Evolutionary conservation across 1,140 invertebrate genomes (phyloP).

Genomic region (Solenopsis invicta): DNA sequence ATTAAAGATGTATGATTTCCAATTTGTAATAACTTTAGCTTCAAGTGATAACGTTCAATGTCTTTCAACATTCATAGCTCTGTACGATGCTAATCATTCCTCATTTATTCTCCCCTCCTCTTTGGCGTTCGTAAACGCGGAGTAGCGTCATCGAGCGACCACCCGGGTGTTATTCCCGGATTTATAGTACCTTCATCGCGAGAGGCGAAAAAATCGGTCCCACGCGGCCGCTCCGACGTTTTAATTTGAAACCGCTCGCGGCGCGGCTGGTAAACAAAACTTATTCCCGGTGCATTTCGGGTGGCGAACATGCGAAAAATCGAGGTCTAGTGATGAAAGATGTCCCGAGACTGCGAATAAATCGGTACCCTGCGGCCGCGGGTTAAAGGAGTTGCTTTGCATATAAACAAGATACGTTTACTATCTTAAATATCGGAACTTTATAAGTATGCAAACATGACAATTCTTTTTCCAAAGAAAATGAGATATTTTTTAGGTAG

Average conservation of each 20-base stretch:
- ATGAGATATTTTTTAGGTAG: neutral
- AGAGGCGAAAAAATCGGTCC: constrained; percentile 43
- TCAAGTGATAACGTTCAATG: neutral
- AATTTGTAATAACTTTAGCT: neutral
- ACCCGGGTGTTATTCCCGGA: neutral
- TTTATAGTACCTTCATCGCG: constrained; percentile 26
- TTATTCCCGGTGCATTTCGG: constrained; percentile 45
- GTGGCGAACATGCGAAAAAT: constrained; percentile 55
- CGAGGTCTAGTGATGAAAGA: constrained; percentile 62
- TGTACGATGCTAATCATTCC: neutral
- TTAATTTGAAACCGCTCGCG: constrained; percentile 60
- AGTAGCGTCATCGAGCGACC: neutral
- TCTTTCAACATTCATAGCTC: neutral
- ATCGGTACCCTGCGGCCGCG: constrained; percentile 58
- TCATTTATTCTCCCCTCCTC: constrained; percentile 5
- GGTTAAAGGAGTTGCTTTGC: constrained; percentile 44
- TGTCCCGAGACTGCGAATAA: constrained; percentile 66
- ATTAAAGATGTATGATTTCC: neutral
- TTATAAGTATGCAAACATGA: neutral
- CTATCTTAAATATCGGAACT: constrained; percentile 64
- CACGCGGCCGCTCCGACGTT: constrained; percentile 21
- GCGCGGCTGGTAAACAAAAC: constrained; percentile 60
- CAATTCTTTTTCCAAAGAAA: neutral
- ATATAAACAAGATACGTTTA: constrained; percentile 47
- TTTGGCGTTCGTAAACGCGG: neutral